These are phyloP conservation scores for Bagarius yarrelli DNA, from an alignment of 2,113 vertebrate genomes.

Conservation along the genomic window DNA sequence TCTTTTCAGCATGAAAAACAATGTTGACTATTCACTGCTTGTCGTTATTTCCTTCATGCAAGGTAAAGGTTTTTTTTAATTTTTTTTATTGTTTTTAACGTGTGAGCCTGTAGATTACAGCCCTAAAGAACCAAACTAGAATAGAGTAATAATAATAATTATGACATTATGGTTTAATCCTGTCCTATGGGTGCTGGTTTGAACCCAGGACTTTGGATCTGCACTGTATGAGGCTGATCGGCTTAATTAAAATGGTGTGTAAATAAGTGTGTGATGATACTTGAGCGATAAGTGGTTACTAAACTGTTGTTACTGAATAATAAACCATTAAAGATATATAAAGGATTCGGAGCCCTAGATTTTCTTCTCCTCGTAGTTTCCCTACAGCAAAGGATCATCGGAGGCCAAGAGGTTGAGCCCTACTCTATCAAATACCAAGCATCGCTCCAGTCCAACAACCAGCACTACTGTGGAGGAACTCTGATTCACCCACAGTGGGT, in stretches of 20 bases:
- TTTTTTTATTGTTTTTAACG: no score
- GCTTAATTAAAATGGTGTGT: background rate
- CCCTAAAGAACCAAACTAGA: no score
- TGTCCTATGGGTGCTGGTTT: no score
- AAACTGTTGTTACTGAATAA: background rate
- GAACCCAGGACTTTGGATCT: no score
- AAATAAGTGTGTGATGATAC: background rate
- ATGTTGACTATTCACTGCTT: constrained; percentile 27
- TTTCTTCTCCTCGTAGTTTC: constrained; percentile 50
- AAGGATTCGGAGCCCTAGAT: background rate
- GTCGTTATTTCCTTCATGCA: constrained; percentile 31
- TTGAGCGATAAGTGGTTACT: background rate
- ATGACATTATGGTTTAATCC: no score
- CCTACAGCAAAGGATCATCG: constrained; percentile 64
- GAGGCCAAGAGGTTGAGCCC: constrained; percentile 61
- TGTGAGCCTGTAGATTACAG: no score
- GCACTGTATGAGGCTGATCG: background rate
- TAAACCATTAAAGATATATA: background rate
- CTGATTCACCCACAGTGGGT: constrained; percentile 71
- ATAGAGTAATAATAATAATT: no score
- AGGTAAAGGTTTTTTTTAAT: no score
- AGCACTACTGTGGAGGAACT: constrained; percentile 72
- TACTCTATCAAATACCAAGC: constrained; percentile 69
- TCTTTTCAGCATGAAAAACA: constrained; percentile 38
- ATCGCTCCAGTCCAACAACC: constrained; percentile 59